phyloP scores from a whole-genome alignment of 2,113 vertebrate genomes.

The Phodopus roborovskii region DNA sequence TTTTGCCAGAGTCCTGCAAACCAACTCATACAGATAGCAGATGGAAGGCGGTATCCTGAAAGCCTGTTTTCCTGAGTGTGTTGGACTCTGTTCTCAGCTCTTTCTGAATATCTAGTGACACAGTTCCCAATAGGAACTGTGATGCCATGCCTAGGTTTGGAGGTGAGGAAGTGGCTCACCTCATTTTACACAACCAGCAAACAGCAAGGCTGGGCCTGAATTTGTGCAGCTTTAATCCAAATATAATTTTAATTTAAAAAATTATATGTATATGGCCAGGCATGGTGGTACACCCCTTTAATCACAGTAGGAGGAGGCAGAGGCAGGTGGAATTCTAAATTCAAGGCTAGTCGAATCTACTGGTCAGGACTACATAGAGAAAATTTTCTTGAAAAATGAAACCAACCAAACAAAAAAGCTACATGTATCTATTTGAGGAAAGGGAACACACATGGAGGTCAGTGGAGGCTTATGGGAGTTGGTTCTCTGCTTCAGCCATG shows the following conservation, averaged over 20 bases:
- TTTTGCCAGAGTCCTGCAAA: conserved; percentile 20
- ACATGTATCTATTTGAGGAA: background rate
- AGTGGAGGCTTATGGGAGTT: background rate
- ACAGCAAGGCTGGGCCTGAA: background rate
- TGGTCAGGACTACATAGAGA: background rate
- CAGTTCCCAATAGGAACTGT: background rate
- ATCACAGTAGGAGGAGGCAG: background rate
- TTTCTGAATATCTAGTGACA: conserved; percentile 19
- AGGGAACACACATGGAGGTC: no score
- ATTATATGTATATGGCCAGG: background rate
- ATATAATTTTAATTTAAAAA: background rate
- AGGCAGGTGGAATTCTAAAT: background rate
- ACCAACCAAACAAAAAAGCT: background rate
- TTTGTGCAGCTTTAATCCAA: background rate
- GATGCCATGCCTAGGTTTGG: background rate
- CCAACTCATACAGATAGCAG: background rate
- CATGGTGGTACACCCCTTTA: background rate
- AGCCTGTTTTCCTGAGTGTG: background rate
- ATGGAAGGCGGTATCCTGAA: background rate
- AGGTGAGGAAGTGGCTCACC: background rate
- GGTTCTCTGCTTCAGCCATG: background rate
- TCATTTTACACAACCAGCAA: background rate
- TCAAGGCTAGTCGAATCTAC: background rate
- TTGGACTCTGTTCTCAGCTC: background rate
- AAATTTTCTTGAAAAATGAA: background rate